Evolutionary conservation across 2,113 vertebrate genomes (phyloP).

Genomic region (Sialia sialis): DNA sequence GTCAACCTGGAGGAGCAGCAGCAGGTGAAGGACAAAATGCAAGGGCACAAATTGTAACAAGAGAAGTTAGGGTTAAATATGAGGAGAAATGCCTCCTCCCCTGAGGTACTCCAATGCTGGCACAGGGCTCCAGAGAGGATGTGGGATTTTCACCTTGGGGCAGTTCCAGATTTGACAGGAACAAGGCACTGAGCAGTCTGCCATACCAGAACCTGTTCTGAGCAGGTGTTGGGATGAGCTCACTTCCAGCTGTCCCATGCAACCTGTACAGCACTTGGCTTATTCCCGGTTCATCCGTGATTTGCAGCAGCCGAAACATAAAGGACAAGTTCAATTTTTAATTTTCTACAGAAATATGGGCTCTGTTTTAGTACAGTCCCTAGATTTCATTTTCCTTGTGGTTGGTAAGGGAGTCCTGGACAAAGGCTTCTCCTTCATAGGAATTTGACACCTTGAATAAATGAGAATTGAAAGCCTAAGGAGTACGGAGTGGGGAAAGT

Average conservation of each 20-base stretch:
- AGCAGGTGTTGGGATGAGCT: neutral
- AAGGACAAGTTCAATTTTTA: neutral
- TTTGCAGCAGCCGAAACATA: neutral
- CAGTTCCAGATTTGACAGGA: neutral
- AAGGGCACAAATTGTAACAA: neutral
- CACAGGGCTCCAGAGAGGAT: neutral
- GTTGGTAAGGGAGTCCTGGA: neutral
- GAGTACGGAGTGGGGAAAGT: neutral
- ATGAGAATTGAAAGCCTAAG: neutral
- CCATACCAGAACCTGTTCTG: neutral
- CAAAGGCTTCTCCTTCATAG: neutral
- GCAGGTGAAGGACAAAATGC: neutral
- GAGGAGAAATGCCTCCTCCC: neutral
- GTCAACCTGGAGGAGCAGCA: neutral
- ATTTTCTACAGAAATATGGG: neutral
- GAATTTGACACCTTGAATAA: neutral
- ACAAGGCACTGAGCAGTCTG: neutral
- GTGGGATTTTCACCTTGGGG: neutral
- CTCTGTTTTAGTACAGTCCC: neutral
- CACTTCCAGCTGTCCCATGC: neutral
- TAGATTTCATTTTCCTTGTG: neutral
- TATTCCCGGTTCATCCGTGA: neutral
- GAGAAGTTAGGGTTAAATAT: neutral
- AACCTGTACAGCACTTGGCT: neutral
- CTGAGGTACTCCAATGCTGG: neutral